Base-by-base conservation (phyloP, 1,140 invertebrate species). In the Brachionus paranguensis region DNA sequence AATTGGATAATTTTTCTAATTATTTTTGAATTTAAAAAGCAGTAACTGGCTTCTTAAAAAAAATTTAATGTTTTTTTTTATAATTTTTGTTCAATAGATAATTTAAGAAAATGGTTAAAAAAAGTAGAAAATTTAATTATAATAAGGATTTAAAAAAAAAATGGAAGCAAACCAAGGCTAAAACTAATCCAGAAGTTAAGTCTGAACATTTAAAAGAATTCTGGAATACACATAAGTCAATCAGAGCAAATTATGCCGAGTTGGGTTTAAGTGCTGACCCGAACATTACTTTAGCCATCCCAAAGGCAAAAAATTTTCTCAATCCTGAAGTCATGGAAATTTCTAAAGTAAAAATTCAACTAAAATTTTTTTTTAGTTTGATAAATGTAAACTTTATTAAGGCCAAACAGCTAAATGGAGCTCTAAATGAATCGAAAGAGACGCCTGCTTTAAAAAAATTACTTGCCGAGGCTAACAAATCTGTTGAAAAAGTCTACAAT, bases 321-420 rank as follows among this genome's bases (percentile, higher is more conserved):
- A 72, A 83, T 55, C 81, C 81, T 33, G 60, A 83, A 55, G n/a
- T 83, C 5, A 83, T 68, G 68, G 60, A 50, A 37, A 72, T 83
- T 33, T 37, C 37, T 20, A 68, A 68, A 55, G 60, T 83, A 27
- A 70, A 72, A 17, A 12, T 14, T 65, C 8, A 24, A 7, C 6
- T 37, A 7, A 37, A 37, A 37, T 37, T 7, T 0, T 37, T n/a
- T 37, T 37, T 6, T 5, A 37, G 33, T 7, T 37, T 37, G 33
- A 37, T 7, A 7, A 37, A 37, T 37, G 33, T 37, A 5, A 6
- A 7, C 6, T 41, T 17, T 17, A 24, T 11, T 41, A 7, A 76
- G 72, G 72, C 72, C 5, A 76, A 50, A 50, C 45, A 29, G 27
- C 47, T 76, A 24, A 37, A 50, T 14, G 14, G 50, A 50, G 53